These are phyloP conservation scores for Noctua pronuba DNA, from an alignment of 2,888 invertebrate genomes.

Conservation along the genomic window DNA sequence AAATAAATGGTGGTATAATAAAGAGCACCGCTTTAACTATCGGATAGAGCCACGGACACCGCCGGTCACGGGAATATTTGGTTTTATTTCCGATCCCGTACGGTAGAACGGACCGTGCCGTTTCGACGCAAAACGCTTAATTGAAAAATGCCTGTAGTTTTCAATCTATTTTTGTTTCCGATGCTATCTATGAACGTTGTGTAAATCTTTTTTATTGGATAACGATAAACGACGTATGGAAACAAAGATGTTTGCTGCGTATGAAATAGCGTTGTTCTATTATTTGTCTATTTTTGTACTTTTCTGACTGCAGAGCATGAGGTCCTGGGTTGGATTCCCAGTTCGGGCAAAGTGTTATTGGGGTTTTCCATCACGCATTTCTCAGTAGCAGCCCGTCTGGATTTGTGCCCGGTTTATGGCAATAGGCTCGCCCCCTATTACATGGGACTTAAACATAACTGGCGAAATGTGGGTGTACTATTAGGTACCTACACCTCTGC, in stretches of 20 bases:
- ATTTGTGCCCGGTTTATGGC: no score
- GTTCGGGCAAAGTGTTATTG: no score
- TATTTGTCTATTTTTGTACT: background rate
- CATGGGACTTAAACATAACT: no score
- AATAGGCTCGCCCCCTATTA: no score
- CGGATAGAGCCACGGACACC: slow-evolving; percentile 75
- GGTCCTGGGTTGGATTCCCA: no score
- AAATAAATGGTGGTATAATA: slow-evolving; percentile 78
- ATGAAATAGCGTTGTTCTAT: slow-evolving; percentile 35
- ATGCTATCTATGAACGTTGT: slow-evolving; percentile 63
- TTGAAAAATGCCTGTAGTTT: slow-evolving; percentile 68
- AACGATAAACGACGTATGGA: slow-evolving; percentile 55
- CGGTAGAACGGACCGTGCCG: slow-evolving; percentile 53
- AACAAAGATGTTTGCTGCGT: slow-evolving; percentile 58
- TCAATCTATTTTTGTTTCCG: slow-evolving; percentile 65
- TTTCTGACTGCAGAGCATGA: background rate
- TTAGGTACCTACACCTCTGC: no score
- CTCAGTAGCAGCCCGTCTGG: no score
- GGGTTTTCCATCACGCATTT: no score
- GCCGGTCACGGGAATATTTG: slow-evolving; percentile 75
- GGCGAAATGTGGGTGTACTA: no score
- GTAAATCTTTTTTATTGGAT: slow-evolving; percentile 65
- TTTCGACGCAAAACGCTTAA: slow-evolving; percentile 66
- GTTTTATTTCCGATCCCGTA: slow-evolving; percentile 71
- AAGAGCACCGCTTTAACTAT: slow-evolving; percentile 72